Conservation (phyloP, 2,888 invertebrate species). For the Tyria jacobaeae region DNA sequence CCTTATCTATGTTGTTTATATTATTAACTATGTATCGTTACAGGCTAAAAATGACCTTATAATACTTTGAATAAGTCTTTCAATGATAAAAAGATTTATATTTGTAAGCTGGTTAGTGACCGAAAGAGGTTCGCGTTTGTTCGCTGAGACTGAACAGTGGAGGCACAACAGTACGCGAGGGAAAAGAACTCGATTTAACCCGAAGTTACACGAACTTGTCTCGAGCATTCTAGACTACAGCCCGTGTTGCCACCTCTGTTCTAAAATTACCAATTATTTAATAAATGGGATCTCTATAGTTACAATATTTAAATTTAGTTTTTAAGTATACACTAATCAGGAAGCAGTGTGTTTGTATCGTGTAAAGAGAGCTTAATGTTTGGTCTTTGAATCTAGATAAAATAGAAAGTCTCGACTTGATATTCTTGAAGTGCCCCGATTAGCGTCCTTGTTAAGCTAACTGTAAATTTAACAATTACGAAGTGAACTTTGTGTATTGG, state of each 20-base stretch:
- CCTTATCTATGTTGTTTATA: background rate
- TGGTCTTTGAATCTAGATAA: too few relatives aligned
- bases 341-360: too few relatives aligned
- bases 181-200: conserved; percentile 11
- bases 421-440: too few relatives aligned
- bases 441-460: too few relatives aligned
- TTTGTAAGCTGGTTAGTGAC: conserved; percentile 2
- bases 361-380: too few relatives aligned
- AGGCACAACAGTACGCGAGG: background rate
- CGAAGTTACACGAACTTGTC: conserved; percentile 34
- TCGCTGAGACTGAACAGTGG: conserved; percentile 11
- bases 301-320: too few relatives aligned
- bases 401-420: too few relatives aligned
- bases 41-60: conserved; percentile 14
- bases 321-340: too few relatives aligned
- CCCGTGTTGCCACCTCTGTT: conserved; percentile 33
- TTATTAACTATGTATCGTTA: background rate
- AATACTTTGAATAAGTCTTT: conserved; percentile 14
- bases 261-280: conserved; percentile 16
- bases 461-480: too few relatives aligned
- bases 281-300: background rate
- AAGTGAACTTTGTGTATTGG: too few relatives aligned
- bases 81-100: background rate
- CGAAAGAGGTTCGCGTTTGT: background rate
- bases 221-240: conserved; percentile 18